Base-by-base conservation (phyloP, 2,888 invertebrate genomes). In the Polyommatus icarus region DNA sequence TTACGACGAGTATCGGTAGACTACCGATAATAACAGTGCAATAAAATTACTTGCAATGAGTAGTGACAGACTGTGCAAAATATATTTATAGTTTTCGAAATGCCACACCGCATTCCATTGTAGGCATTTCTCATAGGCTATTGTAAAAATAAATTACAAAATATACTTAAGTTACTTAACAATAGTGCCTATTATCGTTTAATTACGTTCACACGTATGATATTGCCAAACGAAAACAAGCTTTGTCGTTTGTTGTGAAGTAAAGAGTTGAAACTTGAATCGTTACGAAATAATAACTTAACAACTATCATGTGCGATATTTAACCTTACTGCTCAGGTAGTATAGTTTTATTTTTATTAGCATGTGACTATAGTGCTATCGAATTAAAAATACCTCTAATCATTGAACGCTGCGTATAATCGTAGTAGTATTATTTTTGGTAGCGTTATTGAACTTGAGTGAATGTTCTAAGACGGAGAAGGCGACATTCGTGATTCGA, bases 171-270 rank as follows among this genome's bases (percentile, higher is more conserved):
- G 0, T 0, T 0, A 10, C 15, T 71, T 0, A 0, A 0, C n/a
- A 5, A 78, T 85, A 85, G 80, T 79, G 83, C 71, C 78, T 73
- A 82, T 79, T 81, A 18, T 76, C 0, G 75, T 24, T 10, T 67
- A 29, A 76, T 0, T 1, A 78, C 82, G 84, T 82, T 83, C 81
- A 81, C 81, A 82, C 80, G 80, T 80, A 76, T 76, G 71, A 79
- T 78, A 80, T 80, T 81, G 83, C 80, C 81, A 80, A 80, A 80
- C 83, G 80, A 83, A 83, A 82, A 82, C 77, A 81, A 78, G 79
- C 82, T 79, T 80, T 83, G 82, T 71, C 61, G 36, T 79, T 80
- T 83, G 82, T 71, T 71, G 36, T 72, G 59, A 77, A 79, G 79
- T 71, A 75, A 67, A 18, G 77, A 77, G 78, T 82, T 82, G 79